Evolutionary conservation across 2,888 invertebrate species (phyloP), one percentile per base, ranked within the genome.

Genomic region (Drosophila nr. perissopoda): DNA sequence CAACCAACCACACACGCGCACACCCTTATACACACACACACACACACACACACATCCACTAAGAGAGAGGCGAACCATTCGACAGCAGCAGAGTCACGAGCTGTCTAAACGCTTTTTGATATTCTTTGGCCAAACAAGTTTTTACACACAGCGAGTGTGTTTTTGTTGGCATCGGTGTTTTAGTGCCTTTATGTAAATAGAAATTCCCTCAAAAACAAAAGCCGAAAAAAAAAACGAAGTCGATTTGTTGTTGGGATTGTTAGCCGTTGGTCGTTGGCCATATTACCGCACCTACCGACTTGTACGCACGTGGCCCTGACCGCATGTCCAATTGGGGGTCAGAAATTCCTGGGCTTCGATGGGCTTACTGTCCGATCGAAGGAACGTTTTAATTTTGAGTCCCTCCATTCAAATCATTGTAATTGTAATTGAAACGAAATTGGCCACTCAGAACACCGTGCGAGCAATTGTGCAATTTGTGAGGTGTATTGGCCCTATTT

Each of bases 371-470:
- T 69, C 65, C 79, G 69, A 77, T 70, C 78, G 51, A 29, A 61
- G 53, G 63, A 75, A 58, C 66, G 48, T 57, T 78, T 58, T 51
- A 40, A 70, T 76, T 62, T 74, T 59, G 56, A 60, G 56, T 10
- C 33, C 53, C 52, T 42, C 64, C 36, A 63, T 77, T 83, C 56
- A 76, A 76, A 79, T 83, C 62, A 76, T 76, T 80, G 72, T 70
- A 88, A 82, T 88, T 85, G 74, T 73, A 88, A 82, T 88, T 85
- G 77, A 80, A 83, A 61, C 67, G 72, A 70, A 88, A 74, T 88
- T 82, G 84, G 70, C 60, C 52, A 49, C 59, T 48, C 60, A 48
- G 48, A 53, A 42, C 21, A 21, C 46, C 13, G 36, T 56, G 36
- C 51, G 25, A 46, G 21, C 25, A 25, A 38, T 56, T 59, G 36